Base-by-base conservation (phyloP, 2,888 invertebrate species). In the Sphinx pinastri region DNA sequence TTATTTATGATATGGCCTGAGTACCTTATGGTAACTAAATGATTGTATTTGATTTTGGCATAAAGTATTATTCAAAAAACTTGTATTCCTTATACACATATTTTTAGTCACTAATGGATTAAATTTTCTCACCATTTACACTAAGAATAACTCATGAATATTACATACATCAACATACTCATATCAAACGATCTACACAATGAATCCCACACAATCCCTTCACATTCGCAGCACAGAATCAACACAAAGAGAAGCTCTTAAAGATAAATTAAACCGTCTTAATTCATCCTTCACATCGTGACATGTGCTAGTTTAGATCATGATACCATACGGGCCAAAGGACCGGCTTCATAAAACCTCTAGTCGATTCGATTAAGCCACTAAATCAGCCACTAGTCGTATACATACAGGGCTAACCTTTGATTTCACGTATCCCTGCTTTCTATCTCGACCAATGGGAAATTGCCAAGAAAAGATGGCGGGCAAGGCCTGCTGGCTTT, bases 401-500 rank as follows among this genome's bases (percentile, higher is more conserved):
- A 84, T 87, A 88, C 86, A 91, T 90, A 89, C 86, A 86, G 86
- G 85, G 87, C 89, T 90, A 87, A 88, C 87, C 87, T 86, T 84
- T 89, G 89, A 92, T 90, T 92, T 91, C 88, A 90, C 90, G 86
- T 90, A 82, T 88, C 89, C 87, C 83, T 85, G 85, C 82, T 79
- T 84, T 82, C 85, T 87, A 87, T 86, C 88, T 87, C 82, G 77
- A 81, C 79, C 81, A 86, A 84, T 88, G 89, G 90, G 90, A 90
- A 90, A 91, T 91, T 89, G 87, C 87, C 82, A 84, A 88, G 89
- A 86, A 89, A 88, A 90, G 87, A 88, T 86, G 87, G 86, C 84
- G 80, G 76, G 76, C 75, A 74, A 84, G 78, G 83, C 81, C 83
- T 81, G 78, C 74, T 77, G 80, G 76, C 76, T 84, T 81, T 89